phyloP scores from a whole-genome alignment of 2,888 invertebrate species.

The Eupithecia pulchellata region DNA sequence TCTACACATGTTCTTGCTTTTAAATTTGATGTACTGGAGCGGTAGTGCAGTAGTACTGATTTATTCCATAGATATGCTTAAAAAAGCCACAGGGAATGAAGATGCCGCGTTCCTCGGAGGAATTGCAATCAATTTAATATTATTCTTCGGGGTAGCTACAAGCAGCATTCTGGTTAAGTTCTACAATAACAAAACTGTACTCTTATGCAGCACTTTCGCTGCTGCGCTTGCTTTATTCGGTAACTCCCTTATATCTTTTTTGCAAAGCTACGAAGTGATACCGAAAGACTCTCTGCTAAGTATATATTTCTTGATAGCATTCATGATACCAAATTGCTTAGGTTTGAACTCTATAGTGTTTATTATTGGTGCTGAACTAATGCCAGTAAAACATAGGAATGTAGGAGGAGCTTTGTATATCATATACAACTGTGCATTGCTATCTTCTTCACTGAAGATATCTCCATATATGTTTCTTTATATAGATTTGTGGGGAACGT shows the following conservation, averaged over 20 bases:
- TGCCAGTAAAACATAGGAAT: conserved; percentile 46
- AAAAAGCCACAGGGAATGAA: conserved; percentile 36
- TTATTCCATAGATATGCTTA: conserved; percentile 41
- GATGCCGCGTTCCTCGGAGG: conserved; percentile 36
- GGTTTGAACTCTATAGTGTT: conserved; percentile 35
- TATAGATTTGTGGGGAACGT: conserved; percentile 42
- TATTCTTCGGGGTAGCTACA: conserved; percentile 30
- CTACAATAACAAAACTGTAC: conserved; percentile 41
- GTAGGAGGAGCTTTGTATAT: conserved; percentile 42
- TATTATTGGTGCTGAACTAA: conserved; percentile 39
- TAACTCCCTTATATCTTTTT: conserved; percentile 24
- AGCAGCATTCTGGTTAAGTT: conserved; percentile 34
- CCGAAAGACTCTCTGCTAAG: conserved; percentile 36
- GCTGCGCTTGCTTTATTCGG: conserved; percentile 27
- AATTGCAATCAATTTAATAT: conserved; percentile 21
- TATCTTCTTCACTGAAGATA: conserved; percentile 38
- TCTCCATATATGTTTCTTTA: conserved; percentile 41
- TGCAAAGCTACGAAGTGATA: conserved; percentile 33
- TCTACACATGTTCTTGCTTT: conserved; percentile 39
- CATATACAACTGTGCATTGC: conserved; percentile 35
- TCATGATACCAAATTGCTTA: conserved; percentile 33
- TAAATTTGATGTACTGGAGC: conserved; percentile 44
- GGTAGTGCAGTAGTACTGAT: conserved; percentile 39
- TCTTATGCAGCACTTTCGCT: conserved; percentile 32
- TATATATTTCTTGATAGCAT: conserved; percentile 36